These are phyloP conservation scores for Anas flavirostris DNA, from an alignment of 2,797 vertebrate genomes.

Conservation along the genomic window DNA sequence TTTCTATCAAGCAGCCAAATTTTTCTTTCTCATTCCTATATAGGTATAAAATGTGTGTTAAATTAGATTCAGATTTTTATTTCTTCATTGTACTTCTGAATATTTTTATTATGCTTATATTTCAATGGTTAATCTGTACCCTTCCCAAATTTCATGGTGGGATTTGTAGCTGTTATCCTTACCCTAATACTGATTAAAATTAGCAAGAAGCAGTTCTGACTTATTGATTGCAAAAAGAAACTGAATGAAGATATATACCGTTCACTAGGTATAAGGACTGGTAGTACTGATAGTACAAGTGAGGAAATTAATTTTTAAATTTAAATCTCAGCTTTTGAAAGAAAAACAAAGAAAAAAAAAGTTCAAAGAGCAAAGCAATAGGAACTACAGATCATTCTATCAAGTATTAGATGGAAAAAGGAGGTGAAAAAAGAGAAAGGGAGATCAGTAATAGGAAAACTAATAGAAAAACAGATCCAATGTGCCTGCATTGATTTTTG, in stretches of 20 bases:
- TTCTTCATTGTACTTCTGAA: not conserved
- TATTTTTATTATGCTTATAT: not conserved
- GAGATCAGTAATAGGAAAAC: conserved; percentile 47
- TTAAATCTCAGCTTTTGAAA: conserved; percentile 23
- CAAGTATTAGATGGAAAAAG: conserved; percentile 51
- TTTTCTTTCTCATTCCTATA: not conserved
- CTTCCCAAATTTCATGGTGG: not conserved
- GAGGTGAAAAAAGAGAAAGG: conserved; percentile 22
- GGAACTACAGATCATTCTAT: conserved; percentile 8
- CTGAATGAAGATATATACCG: not conserved
- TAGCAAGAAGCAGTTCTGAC: conserved; percentile 19
- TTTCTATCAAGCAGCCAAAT: not conserved
- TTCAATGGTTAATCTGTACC: not conserved
- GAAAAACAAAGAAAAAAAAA: conserved; percentile 47
- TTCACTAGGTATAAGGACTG: not conserved
- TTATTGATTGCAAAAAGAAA: conserved; percentile 48
- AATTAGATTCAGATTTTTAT: not conserved
- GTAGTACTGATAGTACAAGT: not conserved
- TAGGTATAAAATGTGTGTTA: not conserved
- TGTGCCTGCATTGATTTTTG: conserved; percentile 53
- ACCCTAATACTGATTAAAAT: conserved; percentile 17
- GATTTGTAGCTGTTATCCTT: not conserved
- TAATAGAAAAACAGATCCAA: conserved; percentile 46
- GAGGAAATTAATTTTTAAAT: conserved; percentile 29
- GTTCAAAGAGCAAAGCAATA: conserved; percentile 1